Evolutionary conservation across 2,113 vertebrate species (phyloP).

Genomic region (Synchiropus splendidus): DNA sequence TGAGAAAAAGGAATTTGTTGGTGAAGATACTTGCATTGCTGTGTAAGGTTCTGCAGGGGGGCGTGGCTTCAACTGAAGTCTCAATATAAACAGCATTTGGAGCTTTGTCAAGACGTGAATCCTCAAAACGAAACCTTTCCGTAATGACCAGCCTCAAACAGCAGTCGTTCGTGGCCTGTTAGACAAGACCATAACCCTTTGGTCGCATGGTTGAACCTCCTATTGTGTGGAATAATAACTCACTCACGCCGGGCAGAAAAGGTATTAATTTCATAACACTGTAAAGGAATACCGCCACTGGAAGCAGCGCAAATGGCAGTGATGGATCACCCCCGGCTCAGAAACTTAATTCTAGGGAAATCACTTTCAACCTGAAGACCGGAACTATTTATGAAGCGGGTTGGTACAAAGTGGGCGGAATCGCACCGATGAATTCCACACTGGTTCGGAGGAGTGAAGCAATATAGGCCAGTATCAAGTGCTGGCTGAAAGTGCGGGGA

Average conservation of each 20-base stretch:
- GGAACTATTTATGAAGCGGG: conserved; percentile 54
- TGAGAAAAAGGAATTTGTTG: too few relatives aligned
- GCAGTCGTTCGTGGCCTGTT: conserved; percentile 30
- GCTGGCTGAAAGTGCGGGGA: conserved; percentile 20
- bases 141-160: conserved; percentile 1
- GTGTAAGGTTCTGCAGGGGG: too few relatives aligned
- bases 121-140: too few relatives aligned
- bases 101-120: too few relatives aligned
- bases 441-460: conserved; percentile 16
- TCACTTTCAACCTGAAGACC: conserved; percentile 50
- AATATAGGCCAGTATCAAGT: conserved; percentile 7
- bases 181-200: conserved; percentile 16
- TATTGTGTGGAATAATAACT: conserved; percentile 49
- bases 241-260: conserved; percentile 43
- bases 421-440: conserved; percentile 4
- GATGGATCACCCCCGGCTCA: conserved; percentile 55
- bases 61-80: too few relatives aligned
- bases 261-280: conserved; percentile 63
- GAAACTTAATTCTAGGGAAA: conserved; percentile 59
- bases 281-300: conserved; percentile 50
- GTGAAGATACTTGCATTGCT: too few relatives aligned
- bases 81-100: too few relatives aligned
- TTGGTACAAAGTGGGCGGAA: conserved; percentile 18
- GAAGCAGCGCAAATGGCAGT: conserved; percentile 47
- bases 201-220: conserved; percentile 26